Evolutionary conservation across 2,888 invertebrate species (phyloP), one percentile per base, ranked within the genome.

Genomic region (Sphaeridia pumilis): DNA sequence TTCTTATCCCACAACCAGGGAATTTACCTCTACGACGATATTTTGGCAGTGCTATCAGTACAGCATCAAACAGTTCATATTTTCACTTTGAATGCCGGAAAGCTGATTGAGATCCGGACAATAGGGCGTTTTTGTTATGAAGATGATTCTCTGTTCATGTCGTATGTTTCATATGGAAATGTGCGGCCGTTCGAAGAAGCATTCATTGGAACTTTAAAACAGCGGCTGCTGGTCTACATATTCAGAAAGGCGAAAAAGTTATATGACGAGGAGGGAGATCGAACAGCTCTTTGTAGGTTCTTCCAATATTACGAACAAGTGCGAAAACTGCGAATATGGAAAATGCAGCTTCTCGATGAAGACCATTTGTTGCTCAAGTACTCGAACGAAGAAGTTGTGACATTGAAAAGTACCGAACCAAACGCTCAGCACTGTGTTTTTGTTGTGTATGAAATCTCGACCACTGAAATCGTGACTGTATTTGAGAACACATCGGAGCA

Each of bases 1-100:
- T 87, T 86, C 69, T 75, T 95, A 43, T 89, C 93, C 0, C 93
- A 94, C 70, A 94, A 94, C 74, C 93, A 94, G 74, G 94, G 94
- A 22, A 78, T 97, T 49, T 94, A 94, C 68, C 75, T 94, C 54
- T 87, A 88, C 69, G 87, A 87, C 69, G 84, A 92, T 69, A 87
- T 84, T 10, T 74, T 97, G 56, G 92, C 93, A 7, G 86, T 97
- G 2, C 74, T 95, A 14, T 95, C 95, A 1, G 87, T 93, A 10
- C 89, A 94, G 67, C 92, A 94, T 69, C 97, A 97, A 74, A 85
- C 86, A 17, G 87, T 97, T 68, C 87, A 93, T 70, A 79, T 95
- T 64, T 90, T 85, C 72, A 87, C 92, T 74, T 81, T 95, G 57
- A 75, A 83, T 12, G 80, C 84, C 65, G 68, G 70, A 34, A 81